Percentiles rank a stretch among this genome's conserved stretches.
phyloP scores from a whole-genome alignment of 2,113 vertebrate species.

The Dipodomys stephensi region DNA sequence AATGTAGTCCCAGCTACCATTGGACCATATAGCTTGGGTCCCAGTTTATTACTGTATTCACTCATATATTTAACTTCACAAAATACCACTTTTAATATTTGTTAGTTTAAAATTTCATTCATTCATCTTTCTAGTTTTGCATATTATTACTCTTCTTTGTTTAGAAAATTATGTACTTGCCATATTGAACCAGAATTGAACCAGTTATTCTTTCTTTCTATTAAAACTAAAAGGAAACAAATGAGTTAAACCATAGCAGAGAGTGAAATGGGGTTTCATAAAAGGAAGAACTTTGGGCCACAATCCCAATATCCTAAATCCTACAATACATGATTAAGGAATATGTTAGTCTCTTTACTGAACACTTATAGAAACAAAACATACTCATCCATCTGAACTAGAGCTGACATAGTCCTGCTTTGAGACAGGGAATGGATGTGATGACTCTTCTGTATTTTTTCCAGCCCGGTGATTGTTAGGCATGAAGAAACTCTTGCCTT shows the following conservation, averaged over 20 bases:
- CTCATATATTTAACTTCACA: conserved; percentile 4
- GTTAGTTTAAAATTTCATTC: not conserved
- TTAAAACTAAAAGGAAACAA: conserved; percentile 50
- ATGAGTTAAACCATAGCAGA: conserved; percentile 9
- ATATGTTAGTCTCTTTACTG: conserved; percentile 34
- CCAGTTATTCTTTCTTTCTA: conserved; percentile 38
- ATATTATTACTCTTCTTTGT: not conserved
- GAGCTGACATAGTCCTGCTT: conserved; percentile 50
- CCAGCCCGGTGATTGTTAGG: conserved; percentile 59
- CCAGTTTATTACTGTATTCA: not conserved
- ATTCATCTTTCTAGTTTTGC: conserved; percentile 30
- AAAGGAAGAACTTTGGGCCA: conserved; percentile 29
- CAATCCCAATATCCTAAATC: not conserved
- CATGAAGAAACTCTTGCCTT: conserved; percentile 66
- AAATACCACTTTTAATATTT: conserved; percentile 10
- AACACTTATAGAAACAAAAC: conserved; percentile 63
- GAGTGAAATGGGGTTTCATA: conserved; percentile 27
- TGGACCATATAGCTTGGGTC: not conserved
- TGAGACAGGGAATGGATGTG: conserved; percentile 45
- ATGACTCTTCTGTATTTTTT: conserved; percentile 67
- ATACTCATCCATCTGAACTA: conserved; percentile 50
- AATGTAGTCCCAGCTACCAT: not conserved
- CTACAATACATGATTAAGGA: conserved; percentile 52
- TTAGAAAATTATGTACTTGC: conserved; percentile 34
- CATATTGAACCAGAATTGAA: conserved; percentile 27